Base-by-base conservation (phyloP, 2,113 vertebrate species). In the Rhynchomys soricoides region DNA sequence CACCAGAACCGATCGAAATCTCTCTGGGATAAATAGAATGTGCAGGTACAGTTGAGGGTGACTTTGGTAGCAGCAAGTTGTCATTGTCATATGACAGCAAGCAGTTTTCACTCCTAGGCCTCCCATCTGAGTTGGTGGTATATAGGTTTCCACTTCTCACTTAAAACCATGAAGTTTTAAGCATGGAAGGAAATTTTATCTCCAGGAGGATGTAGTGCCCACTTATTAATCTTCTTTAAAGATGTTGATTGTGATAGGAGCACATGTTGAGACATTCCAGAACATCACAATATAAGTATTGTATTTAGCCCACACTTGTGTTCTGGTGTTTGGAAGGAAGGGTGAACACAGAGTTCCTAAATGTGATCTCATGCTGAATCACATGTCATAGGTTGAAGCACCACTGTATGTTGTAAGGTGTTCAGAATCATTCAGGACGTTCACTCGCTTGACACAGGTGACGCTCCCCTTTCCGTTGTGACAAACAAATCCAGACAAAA, bases 401-500 rank as follows among this genome's bases (percentile, higher is more conserved):
- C 19, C 34, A 48, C 31, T 73, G 0, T 31, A 16, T 2, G 3
- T 5, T 55, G 45, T 37, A 68, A 81, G 45, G 55, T 57, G 59
- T 73, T 94, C 34, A 50, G 37, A 48, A 17, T 75, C n/a, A 37
- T 55, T 81, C 77, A 31, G 22, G 50, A 83, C 50, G 82, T 86
- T 81, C 68, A 45, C 17, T 89, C 37, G 57, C 74, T 57, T 55
- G 40, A 64, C 82, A 45, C 77, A 64, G 68, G 7, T 13, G 89
- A 48, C 11, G 81, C 1, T 11, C 8, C 8, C 31, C 26, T 48
- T 43, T 34, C n/a, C 52, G 21, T 5, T 88, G 57, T 93, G 90
- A 97, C 93, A 93, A 88, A 78, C 62, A 91, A 85, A 89, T 91
- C 50, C 91, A 97, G 96, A 96, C 93, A 97, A 92, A 74, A 75